These are phyloP conservation scores for Ctena decussata DNA, from an alignment of 2,888 invertebrate species.

Conservation along the genomic window DNA sequence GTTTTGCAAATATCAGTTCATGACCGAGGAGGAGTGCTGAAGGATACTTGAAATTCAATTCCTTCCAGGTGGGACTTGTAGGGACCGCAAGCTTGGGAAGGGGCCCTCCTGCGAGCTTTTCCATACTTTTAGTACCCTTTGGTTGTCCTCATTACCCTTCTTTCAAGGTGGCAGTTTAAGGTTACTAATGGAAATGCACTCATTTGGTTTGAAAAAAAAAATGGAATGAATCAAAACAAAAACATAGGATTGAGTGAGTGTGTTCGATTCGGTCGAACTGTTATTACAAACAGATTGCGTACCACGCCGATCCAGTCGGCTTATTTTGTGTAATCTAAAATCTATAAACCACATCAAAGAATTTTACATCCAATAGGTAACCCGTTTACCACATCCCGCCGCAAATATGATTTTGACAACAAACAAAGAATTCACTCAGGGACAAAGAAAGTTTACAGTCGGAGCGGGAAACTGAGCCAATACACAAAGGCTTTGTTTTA, in stretches of 20 bases:
- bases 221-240: not conserved
- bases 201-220: too few relatives aligned
- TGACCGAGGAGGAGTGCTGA: too few relatives aligned
- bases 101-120: too few relatives aligned
- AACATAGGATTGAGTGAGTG: not conserved
- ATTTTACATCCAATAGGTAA: not conserved
- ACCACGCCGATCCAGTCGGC: not conserved
- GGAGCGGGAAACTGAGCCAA: not conserved
- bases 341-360: conserved; percentile 12
- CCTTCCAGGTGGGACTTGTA: too few relatives aligned
- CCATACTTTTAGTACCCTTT: too few relatives aligned
- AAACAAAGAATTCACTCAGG: not conserved
- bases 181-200: too few relatives aligned
- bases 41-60: too few relatives aligned
- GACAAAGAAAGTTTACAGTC: not conserved
- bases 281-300: not conserved
- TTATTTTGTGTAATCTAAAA: conserved; percentile 1
- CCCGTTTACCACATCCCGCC: not conserved
- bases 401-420: not conserved
- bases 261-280: not conserved
- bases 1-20: too few relatives aligned
- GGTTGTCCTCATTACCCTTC: too few relatives aligned
- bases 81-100: too few relatives aligned
- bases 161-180: too few relatives aligned
- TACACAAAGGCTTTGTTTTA: conserved; percentile 10